These are phyloP conservation scores for Samia ricini DNA, from an alignment of 1,140 invertebrate species.

Conservation along the genomic window DNA sequence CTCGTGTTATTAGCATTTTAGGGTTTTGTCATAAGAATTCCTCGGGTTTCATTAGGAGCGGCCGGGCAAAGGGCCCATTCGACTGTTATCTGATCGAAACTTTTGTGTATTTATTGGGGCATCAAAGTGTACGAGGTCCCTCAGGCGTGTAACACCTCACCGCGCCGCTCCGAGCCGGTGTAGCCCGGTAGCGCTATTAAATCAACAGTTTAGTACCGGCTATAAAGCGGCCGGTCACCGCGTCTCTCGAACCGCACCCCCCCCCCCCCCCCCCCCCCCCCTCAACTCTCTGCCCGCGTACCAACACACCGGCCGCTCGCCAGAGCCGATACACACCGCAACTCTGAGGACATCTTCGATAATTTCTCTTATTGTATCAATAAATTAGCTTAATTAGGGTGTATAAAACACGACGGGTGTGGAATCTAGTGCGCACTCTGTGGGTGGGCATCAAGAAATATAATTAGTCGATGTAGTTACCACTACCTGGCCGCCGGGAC, in stretches of 20 bases:
- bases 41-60: slow-evolving; percentile 29
- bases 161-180: slow-evolving; percentile 28
- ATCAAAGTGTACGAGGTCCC: slow-evolving; percentile 21
- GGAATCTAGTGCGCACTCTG: slow-evolving; percentile 60
- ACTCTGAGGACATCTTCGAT: slow-evolving; percentile 34
- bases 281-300: too few relatives aligned
- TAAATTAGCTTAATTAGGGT: slow-evolving; percentile 76
- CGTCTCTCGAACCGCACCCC: slow-evolving; percentile 2
- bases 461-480: not conserved
- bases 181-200: slow-evolving; percentile 66
- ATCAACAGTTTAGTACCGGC: slow-evolving; percentile 59
- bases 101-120: slow-evolving; percentile 59
- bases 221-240: slow-evolving; percentile 61
- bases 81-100: slow-evolving; percentile 57
- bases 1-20: slow-evolving; percentile 35
- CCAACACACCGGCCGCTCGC: too few relatives aligned
- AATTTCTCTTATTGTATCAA: slow-evolving; percentile 70
- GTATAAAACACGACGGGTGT: slow-evolving; percentile 56
- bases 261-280: too few relatives aligned
- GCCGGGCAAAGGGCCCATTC: slow-evolving; percentile 17
- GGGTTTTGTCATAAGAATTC: slow-evolving; percentile 31
- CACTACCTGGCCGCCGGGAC: slow-evolving; percentile 10
- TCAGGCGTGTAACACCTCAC: not conserved
- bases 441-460: slow-evolving; percentile 37
- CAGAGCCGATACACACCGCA: not conserved